These are phyloP conservation scores for Cossypha niveicapilla DNA, from an alignment of 2,797 vertebrate genomes.

Conservation along the genomic window DNA sequence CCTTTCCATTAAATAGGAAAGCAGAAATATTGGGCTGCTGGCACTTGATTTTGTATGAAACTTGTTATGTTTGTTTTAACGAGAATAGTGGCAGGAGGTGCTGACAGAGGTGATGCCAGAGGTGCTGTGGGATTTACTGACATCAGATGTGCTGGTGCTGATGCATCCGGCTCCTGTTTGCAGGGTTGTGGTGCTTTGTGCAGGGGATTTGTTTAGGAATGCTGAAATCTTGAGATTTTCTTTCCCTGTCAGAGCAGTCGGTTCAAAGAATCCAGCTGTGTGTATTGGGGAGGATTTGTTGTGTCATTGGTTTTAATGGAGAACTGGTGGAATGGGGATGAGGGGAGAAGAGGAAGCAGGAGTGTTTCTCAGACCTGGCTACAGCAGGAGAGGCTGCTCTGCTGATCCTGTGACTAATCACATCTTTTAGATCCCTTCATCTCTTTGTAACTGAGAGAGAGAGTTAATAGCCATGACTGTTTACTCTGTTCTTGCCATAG, in stretches of 20 bases:
- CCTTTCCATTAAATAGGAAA: not conserved
- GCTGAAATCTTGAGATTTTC: not conserved
- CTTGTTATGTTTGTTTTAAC: not conserved
- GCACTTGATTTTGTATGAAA: not conserved
- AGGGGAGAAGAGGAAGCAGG: not conserved
- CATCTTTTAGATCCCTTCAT: not conserved
- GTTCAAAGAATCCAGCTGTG: not conserved
- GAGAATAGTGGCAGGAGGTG: not conserved
- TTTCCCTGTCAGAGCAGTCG: rapidly evolving
- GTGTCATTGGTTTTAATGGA: not conserved
- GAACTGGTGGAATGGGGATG: not conserved
- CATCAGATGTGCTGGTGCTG: not conserved
- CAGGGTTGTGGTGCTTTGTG: not conserved
- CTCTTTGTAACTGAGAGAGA: not conserved
- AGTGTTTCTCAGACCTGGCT: not conserved
- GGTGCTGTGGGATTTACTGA: not conserved
- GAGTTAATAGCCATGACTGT: not conserved
- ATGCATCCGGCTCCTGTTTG: not conserved
- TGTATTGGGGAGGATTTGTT: not conserved
- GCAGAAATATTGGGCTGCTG: not conserved
- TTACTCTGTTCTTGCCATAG: not conserved
- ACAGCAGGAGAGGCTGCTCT: not conserved
- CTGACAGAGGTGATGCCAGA: not conserved
- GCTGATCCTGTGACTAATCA: not conserved
- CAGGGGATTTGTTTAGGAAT: not conserved